A percentile compares a stretch with the other conserved stretches of the same genome.
Conservation (phyloP, 2,797 vertebrate genomes). For the Cynopterus sphinx region DNA sequence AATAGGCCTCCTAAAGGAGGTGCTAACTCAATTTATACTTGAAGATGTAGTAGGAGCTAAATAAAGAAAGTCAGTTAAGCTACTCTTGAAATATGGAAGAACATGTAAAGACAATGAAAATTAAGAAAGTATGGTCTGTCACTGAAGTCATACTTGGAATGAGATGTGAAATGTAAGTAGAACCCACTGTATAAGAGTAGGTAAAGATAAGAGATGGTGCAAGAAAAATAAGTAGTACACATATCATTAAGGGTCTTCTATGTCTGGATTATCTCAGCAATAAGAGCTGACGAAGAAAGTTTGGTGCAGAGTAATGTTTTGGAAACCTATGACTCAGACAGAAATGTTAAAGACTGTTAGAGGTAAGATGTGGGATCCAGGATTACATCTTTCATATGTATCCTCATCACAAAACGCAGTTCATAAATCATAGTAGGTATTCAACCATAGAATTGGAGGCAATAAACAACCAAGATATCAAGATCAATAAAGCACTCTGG, state of each 20-base stretch:
- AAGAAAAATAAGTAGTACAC: not conserved
- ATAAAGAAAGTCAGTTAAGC: not conserved
- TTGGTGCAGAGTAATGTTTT: not conserved
- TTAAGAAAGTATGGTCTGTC: not conserved
- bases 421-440: not conserved
- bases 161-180: not conserved
- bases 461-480: conserved; percentile 12
- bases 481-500: not conserved
- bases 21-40: not conserved
- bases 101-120: not conserved
- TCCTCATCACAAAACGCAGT: not conserved
- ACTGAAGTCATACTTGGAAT: not conserved
- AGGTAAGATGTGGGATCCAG: not conserved
- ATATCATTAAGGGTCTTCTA: not conserved
- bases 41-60: not conserved
- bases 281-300: not conserved
- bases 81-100: not conserved
- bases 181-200: not conserved
- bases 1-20: not conserved
- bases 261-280: not conserved
- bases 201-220: not conserved
- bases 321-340: not conserved
- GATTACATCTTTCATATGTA: not conserved
- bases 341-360: not conserved
- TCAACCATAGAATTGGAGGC: not conserved